phyloP scores from a whole-genome alignment of 1,140 invertebrate species.

The Plectrocnemia conspersa region DNA sequence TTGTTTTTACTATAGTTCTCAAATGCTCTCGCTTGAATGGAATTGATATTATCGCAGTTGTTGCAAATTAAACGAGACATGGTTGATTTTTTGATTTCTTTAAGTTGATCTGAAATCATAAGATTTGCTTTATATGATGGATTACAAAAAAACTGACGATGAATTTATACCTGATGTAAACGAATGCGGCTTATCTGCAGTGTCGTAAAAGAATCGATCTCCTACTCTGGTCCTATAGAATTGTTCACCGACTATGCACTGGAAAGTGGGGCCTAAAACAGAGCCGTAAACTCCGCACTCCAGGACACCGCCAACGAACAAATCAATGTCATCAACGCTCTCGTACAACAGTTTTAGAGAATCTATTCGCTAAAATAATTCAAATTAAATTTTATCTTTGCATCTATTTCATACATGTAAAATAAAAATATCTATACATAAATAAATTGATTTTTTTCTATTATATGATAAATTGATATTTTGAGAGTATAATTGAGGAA shows the following conservation, averaged over 20 bases:
- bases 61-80: conserved; percentile 48
- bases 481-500: too few relatives aligned
- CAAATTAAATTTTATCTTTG: conserved; percentile 3
- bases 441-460: conserved; percentile 6
- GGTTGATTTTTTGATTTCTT: conserved; percentile 43
- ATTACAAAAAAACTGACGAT: background rate
- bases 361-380: conserved; percentile 56
- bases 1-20: conserved; percentile 43
- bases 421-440: conserved; percentile 4
- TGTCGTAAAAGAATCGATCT: conserved; percentile 82
- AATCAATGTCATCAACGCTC: conserved; percentile 78
- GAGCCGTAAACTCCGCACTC: conserved; percentile 73
- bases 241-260: conserved; percentile 85
- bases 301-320: conserved; percentile 79
- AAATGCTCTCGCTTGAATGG: conserved; percentile 45
- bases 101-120: conserved; percentile 43
- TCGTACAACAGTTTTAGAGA: conserved; percentile 62
- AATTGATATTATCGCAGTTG: conserved; percentile 40
- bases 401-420: conserved; percentile 2
- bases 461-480: background rate
- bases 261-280: conserved; percentile 84
- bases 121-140: background rate
- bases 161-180: conserved; percentile 65
- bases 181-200: conserved; percentile 56
- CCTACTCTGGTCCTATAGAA: conserved; percentile 80